phyloP scores from a whole-genome alignment of 2,888 invertebrate species.

The Branchipolynoe longqiensis region DNA sequence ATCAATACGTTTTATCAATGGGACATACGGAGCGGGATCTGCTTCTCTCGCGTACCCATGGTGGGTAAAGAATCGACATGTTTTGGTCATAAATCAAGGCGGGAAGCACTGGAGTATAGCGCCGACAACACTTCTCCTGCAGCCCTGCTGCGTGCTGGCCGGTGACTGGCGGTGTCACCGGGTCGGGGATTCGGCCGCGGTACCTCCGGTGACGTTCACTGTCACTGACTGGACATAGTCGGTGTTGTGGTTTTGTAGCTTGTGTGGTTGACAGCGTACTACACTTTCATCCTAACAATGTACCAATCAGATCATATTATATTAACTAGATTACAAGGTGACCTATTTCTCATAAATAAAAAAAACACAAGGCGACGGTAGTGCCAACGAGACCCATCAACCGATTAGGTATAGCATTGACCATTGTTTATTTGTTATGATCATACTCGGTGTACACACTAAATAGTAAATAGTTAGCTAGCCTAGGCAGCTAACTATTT shows the following conservation, averaged over 20 bases:
- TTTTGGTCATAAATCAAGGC: constrained; percentile 35
- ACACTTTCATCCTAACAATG: too few relatives aligned
- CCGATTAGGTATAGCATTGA: too few relatives aligned
- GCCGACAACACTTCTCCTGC: background rate
- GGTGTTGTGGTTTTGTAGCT: background rate
- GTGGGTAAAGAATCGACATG: constrained; percentile 27
- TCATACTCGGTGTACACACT: too few relatives aligned
- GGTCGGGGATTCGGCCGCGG: background rate
- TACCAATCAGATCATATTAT: too few relatives aligned
- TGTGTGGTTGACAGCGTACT: too few relatives aligned
- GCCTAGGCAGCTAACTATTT: too few relatives aligned
- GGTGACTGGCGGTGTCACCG: background rate
- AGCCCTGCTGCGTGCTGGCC: background rate
- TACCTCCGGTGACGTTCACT: background rate
- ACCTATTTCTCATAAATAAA: too few relatives aligned
- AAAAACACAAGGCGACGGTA: too few relatives aligned
- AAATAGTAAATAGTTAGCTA: too few relatives aligned
- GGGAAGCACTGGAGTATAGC: background rate
- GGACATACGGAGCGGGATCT: constrained; percentile 21
- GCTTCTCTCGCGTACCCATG: constrained; percentile 7
- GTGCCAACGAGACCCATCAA: too few relatives aligned
- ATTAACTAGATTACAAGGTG: too few relatives aligned
- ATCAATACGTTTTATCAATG: constrained; percentile 59
- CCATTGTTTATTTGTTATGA: too few relatives aligned
- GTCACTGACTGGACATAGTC: background rate